These are phyloP conservation scores for Drosophila nannoptera DNA, from an alignment of 1,140 invertebrate species.

Conservation along the genomic window DNA sequence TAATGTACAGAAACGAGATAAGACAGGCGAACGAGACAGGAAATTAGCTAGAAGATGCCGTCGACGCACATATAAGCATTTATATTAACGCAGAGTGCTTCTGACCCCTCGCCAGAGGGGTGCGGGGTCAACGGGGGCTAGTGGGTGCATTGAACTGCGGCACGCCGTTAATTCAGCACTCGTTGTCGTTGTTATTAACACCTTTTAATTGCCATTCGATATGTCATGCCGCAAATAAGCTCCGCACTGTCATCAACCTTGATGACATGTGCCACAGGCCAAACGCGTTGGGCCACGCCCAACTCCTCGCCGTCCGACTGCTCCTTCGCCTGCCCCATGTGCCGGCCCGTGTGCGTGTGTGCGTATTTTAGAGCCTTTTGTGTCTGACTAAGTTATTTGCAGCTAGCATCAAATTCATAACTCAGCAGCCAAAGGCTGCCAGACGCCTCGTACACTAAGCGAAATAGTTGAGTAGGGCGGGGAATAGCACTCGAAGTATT, in stretches of 20 bases:
- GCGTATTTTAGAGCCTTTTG: constrained; percentile 69
- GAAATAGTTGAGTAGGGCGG: background rate
- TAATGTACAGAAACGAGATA: constrained; percentile 71
- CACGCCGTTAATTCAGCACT: constrained; percentile 50
- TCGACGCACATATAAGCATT: background rate
- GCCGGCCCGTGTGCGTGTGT: background rate
- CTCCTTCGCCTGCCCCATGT: background rate
- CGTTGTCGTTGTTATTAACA: constrained; percentile 41
- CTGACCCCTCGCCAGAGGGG: background rate
- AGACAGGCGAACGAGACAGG: constrained; percentile 69
- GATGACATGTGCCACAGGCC: constrained; percentile 9
- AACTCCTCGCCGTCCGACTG: background rate
- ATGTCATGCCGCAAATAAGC: constrained; percentile 42
- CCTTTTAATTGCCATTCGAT: constrained; percentile 75
- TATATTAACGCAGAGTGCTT: constrained; percentile 21
- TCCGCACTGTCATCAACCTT: constrained; percentile 69
- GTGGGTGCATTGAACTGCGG: constrained; percentile 45
- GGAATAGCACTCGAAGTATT: too few relatives aligned
- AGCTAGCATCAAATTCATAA: constrained; percentile 71
- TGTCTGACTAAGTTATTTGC: constrained; percentile 72
- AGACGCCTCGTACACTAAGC: background rate
- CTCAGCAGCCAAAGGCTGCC: constrained; percentile 21
- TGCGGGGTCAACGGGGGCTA: background rate
- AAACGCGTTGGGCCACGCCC: constrained; percentile 2
- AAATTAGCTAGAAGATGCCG: constrained; percentile 48